These are phyloP conservation scores for Zalophus californianus DNA, from an alignment of 2,797 vertebrate species.

Conservation along the genomic window DNA sequence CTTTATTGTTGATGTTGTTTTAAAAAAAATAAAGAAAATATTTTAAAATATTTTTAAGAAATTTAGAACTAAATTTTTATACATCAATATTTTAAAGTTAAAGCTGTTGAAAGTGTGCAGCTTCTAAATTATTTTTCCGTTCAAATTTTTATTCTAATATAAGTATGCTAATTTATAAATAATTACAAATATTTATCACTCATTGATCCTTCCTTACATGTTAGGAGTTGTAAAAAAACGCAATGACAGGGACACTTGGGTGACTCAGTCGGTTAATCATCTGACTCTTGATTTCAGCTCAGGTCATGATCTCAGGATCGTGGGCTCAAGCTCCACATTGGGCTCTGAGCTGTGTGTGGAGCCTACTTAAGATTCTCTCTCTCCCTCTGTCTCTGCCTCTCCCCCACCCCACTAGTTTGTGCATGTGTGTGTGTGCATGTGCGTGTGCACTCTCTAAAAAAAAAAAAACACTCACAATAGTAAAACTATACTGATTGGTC, in stretches of 20 bases:
- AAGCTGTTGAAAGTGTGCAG: neutral
- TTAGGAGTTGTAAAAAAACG: neutral
- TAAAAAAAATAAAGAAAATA: neutral
- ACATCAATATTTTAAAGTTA: conserved; percentile 23
- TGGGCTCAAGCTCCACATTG: too few relatives aligned
- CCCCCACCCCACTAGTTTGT: too few relatives aligned
- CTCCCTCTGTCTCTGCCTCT: too few relatives aligned
- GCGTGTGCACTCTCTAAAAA: too few relatives aligned
- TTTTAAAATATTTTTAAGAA: neutral
- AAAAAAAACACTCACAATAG: too few relatives aligned
- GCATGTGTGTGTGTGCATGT: too few relatives aligned
- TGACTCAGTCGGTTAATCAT: too few relatives aligned
- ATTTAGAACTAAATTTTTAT: neutral
- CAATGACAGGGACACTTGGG: neutral
- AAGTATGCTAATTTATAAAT: neutral
- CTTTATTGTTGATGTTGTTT: neutral
- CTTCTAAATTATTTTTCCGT: neutral
- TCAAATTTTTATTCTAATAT: neutral
- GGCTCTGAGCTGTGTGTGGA: too few relatives aligned
- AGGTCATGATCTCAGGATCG: too few relatives aligned
- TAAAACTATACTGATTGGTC: too few relatives aligned
- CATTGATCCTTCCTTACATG: neutral
- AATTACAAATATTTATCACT: neutral
- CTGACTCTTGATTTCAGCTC: too few relatives aligned
- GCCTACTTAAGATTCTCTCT: too few relatives aligned